These are phyloP conservation scores for Ellobium chinense DNA, from an alignment of 2,888 invertebrate genomes.

Conservation along the genomic window DNA sequence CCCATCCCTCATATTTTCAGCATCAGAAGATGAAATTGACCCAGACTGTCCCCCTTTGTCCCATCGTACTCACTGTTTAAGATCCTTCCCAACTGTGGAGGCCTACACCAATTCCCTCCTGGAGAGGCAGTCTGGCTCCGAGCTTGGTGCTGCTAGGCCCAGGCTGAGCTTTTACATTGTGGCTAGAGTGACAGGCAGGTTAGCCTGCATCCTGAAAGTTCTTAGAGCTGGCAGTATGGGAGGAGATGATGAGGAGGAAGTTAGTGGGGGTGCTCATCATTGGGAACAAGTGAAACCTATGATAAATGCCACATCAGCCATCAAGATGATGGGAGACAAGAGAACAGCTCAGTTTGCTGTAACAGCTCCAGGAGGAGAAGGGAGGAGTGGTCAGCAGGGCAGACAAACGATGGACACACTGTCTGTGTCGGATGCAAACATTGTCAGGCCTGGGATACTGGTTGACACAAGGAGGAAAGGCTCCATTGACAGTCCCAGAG, in stretches of 20 bases:
- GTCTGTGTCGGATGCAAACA: background rate
- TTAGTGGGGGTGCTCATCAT: background rate
- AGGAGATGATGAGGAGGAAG: background rate
- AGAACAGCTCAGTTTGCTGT: conserved; percentile 21
- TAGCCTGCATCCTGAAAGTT: conserved; percentile 10
- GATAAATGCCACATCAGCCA: background rate
- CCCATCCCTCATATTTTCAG: background rate
- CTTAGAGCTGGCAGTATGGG: background rate
- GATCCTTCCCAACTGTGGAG: conserved; percentile 43
- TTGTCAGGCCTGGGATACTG: conserved; percentile 2
- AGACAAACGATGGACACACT: conserved; percentile 5
- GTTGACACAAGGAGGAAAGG: background rate
- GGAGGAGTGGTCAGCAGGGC: background rate
- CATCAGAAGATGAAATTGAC: background rate
- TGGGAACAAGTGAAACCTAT: background rate
- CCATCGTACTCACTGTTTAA: conserved; percentile 15
- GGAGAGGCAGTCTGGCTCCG: conserved; percentile 19
- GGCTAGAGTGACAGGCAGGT: conserved; percentile 24
- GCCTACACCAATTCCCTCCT: conserved; percentile 26
- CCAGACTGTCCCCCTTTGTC: conserved; percentile 39
- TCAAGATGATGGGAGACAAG: background rate
- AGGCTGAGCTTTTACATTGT: conserved; percentile 29
- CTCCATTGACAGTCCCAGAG: background rate
- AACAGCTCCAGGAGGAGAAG: conserved; percentile 14
- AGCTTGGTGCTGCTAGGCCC: background rate